A percentile compares a stretch with the other conserved stretches of the same genome.
Evolutionary conservation across 1,140 invertebrate genomes (phyloP).

Genomic region (Panulirus ornatus): DNA sequence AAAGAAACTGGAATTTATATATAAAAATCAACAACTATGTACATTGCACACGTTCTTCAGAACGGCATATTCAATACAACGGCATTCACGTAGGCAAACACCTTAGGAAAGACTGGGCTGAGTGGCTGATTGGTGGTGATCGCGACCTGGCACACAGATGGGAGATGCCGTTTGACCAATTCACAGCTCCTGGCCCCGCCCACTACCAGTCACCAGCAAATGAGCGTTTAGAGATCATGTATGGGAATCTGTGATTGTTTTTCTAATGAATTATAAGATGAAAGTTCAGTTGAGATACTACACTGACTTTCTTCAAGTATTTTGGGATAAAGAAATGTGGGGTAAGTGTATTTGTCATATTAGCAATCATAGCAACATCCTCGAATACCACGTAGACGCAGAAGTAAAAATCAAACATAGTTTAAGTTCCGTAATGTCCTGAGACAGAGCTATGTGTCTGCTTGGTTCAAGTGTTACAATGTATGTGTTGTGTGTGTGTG

Average conservation of each 20-base stretch:
- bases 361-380: no score
- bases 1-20: constrained; percentile 55
- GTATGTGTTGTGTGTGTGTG: no score
- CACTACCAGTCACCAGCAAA: neutral
- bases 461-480: no score
- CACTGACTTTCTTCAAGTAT: no score
- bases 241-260: neutral
- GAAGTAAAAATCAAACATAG: no score
- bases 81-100: constrained; percentile 23
- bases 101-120: constrained; percentile 46
- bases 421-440: no score
- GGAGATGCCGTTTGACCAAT: neutral
- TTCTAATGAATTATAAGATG: no score
- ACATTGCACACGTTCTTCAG: constrained; percentile 42
- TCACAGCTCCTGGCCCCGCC: neutral
- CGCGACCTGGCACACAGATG: neutral
- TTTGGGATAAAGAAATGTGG: no score
- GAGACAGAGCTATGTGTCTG: no score
- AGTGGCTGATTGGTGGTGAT: neutral
- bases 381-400: no score
- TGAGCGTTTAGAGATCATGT: neutral
- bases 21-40: constrained; percentile 70
- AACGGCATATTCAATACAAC: constrained; percentile 25
- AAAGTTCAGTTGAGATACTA: no score
- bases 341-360: no score